Evolutionary conservation across 2,888 invertebrate genomes (phyloP), one percentile per base, ranked within the genome.

Genomic region (Noctuana brunneofusca): DNA sequence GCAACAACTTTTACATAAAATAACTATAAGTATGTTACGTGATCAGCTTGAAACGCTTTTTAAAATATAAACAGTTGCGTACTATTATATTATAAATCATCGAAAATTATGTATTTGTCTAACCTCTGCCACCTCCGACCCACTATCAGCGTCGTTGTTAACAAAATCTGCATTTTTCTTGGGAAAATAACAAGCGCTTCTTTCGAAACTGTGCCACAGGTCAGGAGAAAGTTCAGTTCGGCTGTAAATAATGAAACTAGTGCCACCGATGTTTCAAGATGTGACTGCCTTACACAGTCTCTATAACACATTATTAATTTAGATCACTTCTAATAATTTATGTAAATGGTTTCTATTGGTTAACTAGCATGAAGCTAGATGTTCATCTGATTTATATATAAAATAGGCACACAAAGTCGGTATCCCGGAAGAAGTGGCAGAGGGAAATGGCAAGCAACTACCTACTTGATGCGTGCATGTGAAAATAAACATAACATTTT

Each of bases 201-300:
- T 90, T 86, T 80, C 79, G 82, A 76, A 89, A 90, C 73, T 76
- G 64, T 83, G 86, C 68, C 81, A 80, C 70, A 79, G 86, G 86
- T 85, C 90, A 90, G 84, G 88, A 92, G 91, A 92, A 92, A 92
- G 83, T 74, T 69, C 48, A 63, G 67, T 67, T 73, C 65, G 65
- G 64, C 60, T 64, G 67, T 66, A 62, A 68, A 68, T 72, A 67
- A 72, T 69, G 68, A 69, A 68, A 66, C 63, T 65, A 66, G 67
- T 66, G 64, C 59, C 49, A 64, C 60, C 57, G 59, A 69, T 59
- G 65, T 66, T 65, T 71, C 66, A 63, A 67, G 68, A 69, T 68
- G 68, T 72, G 71, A 68, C 66, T 64, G 63, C 58, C 58, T 48
- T 64, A 64, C 64, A 55, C 4, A 41, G 38, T 16, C 14, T 41